phyloP scores from a whole-genome alignment of 2,113 vertebrate species.

The Nannospalax galili region DNA sequence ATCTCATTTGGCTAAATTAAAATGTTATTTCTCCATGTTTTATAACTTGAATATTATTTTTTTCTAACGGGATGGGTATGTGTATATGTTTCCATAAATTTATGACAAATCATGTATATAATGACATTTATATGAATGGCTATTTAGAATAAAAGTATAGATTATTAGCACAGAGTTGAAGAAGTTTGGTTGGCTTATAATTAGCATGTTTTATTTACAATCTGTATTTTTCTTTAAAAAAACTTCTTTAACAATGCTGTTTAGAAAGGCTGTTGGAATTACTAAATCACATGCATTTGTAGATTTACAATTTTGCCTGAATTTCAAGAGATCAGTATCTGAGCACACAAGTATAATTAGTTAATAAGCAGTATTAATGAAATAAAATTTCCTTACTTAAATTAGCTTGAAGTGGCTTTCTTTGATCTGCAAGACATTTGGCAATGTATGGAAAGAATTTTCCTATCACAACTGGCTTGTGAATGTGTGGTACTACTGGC shows the following conservation, averaged over 20 bases:
- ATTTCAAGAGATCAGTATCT: background rate
- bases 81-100: background rate
- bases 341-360: background rate
- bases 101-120: background rate
- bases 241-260: background rate
- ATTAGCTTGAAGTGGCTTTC: background rate
- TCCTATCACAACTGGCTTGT: background rate
- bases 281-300: background rate
- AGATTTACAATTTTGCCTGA: background rate
- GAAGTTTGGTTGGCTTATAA: background rate
- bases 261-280: conserved; percentile 19
- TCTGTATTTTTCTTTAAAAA: background rate
- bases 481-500: background rate
- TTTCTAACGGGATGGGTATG: background rate
- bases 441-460: conserved; percentile 10
- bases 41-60: background rate
- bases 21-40: background rate
- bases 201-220: background rate
- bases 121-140: background rate
- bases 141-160: background rate
- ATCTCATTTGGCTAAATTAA: background rate
- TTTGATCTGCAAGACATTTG: background rate
- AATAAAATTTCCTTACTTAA: background rate
- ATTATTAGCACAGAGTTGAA: background rate
- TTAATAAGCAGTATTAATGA: background rate